These are phyloP conservation scores for Mustela nigripes DNA, from an alignment of 2,113 vertebrate species.

Conservation along the genomic window DNA sequence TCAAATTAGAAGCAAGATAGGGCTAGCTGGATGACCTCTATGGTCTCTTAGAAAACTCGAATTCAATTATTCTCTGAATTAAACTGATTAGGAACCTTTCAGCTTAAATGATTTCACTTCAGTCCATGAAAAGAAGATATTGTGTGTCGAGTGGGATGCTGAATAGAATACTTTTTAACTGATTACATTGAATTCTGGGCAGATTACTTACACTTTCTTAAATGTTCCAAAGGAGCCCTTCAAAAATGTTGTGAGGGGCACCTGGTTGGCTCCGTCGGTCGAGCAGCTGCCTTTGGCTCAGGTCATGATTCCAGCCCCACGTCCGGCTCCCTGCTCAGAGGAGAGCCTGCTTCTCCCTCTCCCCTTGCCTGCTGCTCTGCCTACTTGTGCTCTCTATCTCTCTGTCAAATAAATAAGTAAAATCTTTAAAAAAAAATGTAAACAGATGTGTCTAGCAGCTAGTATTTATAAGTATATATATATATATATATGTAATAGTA, in stretches of 20 bases:
- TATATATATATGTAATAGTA: too few relatives aligned
- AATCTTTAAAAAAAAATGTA: neutral
- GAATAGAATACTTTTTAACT: neutral
- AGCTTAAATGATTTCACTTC: neutral
- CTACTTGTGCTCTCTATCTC: too few relatives aligned
- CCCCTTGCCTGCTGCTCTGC: too few relatives aligned
- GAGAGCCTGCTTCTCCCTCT: too few relatives aligned
- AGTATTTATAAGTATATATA: neutral
- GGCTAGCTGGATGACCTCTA: neutral
- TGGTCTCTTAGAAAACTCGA: neutral
- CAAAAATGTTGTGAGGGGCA: neutral
- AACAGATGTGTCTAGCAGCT: neutral
- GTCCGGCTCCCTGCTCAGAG: too few relatives aligned
- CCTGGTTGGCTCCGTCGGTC: too few relatives aligned
- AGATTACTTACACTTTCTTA: neutral
- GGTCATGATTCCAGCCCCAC: too few relatives aligned
- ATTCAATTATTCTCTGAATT: constrained; percentile 48
- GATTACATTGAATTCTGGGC: neutral
- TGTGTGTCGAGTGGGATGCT: neutral
- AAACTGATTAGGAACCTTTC: constrained; percentile 59
- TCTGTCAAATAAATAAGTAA: too few relatives aligned
- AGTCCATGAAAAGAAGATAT: neutral
- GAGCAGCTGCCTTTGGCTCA: too few relatives aligned
- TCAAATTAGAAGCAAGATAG: neutral
- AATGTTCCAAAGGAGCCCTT: neutral